Evolutionary conservation across 2,113 vertebrate species (phyloP), one percentile per base, ranked within the genome.

Genomic region (Protomyctophum bolini): DNA sequence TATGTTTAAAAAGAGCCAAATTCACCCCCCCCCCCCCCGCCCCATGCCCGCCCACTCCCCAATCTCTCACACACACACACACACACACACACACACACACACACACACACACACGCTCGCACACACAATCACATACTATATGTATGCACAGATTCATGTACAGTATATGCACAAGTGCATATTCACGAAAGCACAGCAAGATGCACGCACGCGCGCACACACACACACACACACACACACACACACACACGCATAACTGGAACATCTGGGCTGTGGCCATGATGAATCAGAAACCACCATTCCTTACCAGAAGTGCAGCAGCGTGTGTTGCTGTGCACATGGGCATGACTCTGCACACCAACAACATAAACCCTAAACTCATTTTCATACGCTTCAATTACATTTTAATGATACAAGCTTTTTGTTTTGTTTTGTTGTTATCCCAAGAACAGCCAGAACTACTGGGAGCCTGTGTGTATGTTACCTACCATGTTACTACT

Each of bases 1-100:
- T 87, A 89, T 90, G 89, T 91, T 91, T 92, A 92, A 91, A 92
- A 88, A 90, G 73, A 83, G 77, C 70, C 83, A 80, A 80, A 80
- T 69, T 63, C 74, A 69, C 83, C 73, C 72, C 78, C 15, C 46
- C 60, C 50, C 41, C 59, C 15, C 29, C 48, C 47, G 57, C 55
- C 41, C 66, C 7, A 3, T 55, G 66, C 58, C 79, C 46, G 70
- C 87, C 83, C 83, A 85, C 83, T 80, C 78, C 76, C 78, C 83
- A 84, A 83, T 81, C 85, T 81, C 75, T 69, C 64, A 68, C 66
- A 63, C 60, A 11, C 65, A 57, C 70, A 70, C 68, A 72, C 58
- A 63, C 65, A 58, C 63, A 45, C 61, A 55, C 67, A 28, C 14
- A 68, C 66, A 59, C n/a, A 61, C 72, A 70, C 59, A 58, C 63